Percentiles rank a stretch among this genome's conserved stretches.
These are phyloP conservation scores for Spea bombifrons DNA, from an alignment of 2,113 vertebrate genomes.

Conservation along the genomic window DNA sequence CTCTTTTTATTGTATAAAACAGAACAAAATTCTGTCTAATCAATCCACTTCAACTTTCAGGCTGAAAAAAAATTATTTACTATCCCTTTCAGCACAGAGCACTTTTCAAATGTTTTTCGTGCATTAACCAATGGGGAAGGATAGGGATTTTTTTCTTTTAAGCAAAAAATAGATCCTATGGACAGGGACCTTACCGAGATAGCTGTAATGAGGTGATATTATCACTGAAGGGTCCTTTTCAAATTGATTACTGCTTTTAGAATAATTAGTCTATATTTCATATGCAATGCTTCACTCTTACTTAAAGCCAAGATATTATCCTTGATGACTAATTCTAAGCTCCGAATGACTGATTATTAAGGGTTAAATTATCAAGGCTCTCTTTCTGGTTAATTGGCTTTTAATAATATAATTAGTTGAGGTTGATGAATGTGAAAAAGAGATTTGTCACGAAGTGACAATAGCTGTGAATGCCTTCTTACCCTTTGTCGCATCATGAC, in stretches of 20 bases:
- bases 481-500: neutral
- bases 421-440: neutral
- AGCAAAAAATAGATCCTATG: conserved; percentile 58
- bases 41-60: conserved; percentile 72
- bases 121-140: conserved; percentile 62
- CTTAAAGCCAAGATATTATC: conserved; percentile 50
- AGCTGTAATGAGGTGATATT: conserved; percentile 55
- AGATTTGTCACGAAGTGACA: neutral
- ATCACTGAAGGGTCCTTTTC: conserved; percentile 57
- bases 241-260: conserved; percentile 68
- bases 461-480: neutral
- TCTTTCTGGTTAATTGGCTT: conserved; percentile 39
- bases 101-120: conserved; percentile 64
- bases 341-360: conserved; percentile 33
- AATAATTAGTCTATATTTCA: conserved; percentile 67
- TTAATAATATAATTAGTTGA: conserved; percentile 37
- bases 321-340: conserved; percentile 50
- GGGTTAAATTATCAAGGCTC: conserved; percentile 47
- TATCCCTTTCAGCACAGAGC: conserved; percentile 61
- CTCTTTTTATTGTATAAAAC: conserved; percentile 75
- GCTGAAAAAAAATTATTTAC: conserved; percentile 70
- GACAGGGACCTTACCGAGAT: conserved; percentile 46
- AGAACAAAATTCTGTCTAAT: conserved; percentile 73
- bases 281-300: conserved; percentile 55
- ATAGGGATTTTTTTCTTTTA: conserved; percentile 53